A percentile compares a stretch with the other conserved stretches of the same genome.
These are phyloP conservation scores for Toxotes lorentzi DNA, from an alignment of 2,797 vertebrate genomes.

Conservation along the genomic window DNA sequence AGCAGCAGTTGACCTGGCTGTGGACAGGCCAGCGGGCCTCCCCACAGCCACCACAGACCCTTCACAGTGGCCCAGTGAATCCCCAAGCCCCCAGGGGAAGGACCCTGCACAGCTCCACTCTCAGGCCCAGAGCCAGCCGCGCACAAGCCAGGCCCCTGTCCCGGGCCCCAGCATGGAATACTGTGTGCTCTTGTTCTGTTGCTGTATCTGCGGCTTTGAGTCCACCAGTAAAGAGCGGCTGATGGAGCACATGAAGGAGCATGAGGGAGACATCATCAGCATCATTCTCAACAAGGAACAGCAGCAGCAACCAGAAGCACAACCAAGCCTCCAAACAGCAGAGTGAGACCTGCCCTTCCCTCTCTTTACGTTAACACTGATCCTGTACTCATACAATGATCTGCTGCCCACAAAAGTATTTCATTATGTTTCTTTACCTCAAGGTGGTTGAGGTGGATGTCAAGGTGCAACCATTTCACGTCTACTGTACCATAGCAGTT, in stretches of 20 bases:
- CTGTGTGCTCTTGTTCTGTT: slow-evolving; percentile 96
- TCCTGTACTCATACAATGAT: slow-evolving; percentile 1
- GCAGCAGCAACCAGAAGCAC: slow-evolving; percentile 59
- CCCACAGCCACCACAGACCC: slow-evolving; percentile 36
- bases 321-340: slow-evolving; percentile 69
- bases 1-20: neutral
- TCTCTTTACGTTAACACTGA: slow-evolving; percentile 16
- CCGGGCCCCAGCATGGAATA: slow-evolving; percentile 86
- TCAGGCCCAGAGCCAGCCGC: slow-evolving; percentile 72
- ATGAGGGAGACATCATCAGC: slow-evolving; percentile 97
- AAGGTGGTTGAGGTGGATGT: neutral
- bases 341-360: slow-evolving; percentile 64
- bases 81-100: slow-evolving; percentile 51
- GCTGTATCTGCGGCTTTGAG: slow-evolving; percentile 98
- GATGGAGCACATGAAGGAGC: slow-evolving; percentile 90
- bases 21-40: slow-evolving; percentile 18
- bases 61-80: slow-evolving; percentile 36
- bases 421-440: slow-evolving; percentile 46
- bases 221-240: slow-evolving; percentile 96
- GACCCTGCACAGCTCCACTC: slow-evolving; percentile 65
- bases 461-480: slow-evolving; percentile 10
- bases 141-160: slow-evolving; percentile 25
- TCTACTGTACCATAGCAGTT: neutral
- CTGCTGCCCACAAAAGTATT: slow-evolving; percentile 25
- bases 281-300: slow-evolving; percentile 96